Evolutionary conservation across 2,888 invertebrate genomes (phyloP).

Genomic region (Monochamus alternatus): DNA sequence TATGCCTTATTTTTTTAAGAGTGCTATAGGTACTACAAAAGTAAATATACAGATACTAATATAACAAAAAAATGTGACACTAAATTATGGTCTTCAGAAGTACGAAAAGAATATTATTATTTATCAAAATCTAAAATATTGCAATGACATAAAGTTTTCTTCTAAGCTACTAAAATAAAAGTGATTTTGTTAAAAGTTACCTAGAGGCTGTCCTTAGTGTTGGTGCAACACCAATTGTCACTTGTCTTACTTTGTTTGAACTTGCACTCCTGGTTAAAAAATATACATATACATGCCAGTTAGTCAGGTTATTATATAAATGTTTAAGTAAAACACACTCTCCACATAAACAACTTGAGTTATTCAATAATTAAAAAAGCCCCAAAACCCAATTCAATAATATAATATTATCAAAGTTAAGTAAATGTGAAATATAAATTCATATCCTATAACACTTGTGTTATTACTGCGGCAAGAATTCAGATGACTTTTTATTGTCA

Average conservation of each 20-base stretch:
- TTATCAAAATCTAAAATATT: neutral
- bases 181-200: conserved; percentile 64
- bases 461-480: too few species aligned
- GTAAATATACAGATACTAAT: too few species aligned
- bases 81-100: too few species aligned
- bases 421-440: neutral
- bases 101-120: too few species aligned
- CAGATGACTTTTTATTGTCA: too few species aligned
- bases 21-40: too few species aligned
- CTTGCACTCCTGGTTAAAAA: conserved; percentile 68
- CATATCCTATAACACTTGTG: neutral
- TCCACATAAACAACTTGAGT: neutral
- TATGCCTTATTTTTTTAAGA: too few species aligned
- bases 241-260: conserved; percentile 68
- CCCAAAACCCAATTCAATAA: neutral
- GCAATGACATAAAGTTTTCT: conserved; percentile 26
- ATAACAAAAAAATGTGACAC: too few species aligned
- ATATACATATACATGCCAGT: conserved; percentile 66
- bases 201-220: conserved; percentile 70
- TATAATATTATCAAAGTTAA: conserved; percentile 4
- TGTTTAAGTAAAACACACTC: conserved; percentile 10
- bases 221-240: conserved; percentile 70
- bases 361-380: neutral
- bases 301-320: conserved; percentile 51
- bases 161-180: conserved; percentile 46